A percentile compares a stretch with the other conserved stretches of the same genome.
phyloP scores from a whole-genome alignment of 2,113 vertebrate genomes.

The Ophthalmolycus amberensis region DNA sequence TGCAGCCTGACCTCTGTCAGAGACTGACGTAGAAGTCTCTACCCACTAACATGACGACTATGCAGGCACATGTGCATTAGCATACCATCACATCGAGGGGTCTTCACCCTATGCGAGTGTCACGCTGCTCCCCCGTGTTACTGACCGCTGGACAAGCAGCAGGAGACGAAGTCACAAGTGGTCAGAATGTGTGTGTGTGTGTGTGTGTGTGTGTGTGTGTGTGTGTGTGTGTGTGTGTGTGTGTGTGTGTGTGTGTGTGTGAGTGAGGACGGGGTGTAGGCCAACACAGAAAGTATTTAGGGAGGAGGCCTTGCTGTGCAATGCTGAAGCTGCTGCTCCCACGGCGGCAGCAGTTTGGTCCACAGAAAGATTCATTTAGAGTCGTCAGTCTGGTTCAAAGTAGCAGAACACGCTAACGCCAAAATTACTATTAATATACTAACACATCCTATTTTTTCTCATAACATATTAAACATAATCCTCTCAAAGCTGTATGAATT shows the following conservation, averaged over 20 bases:
- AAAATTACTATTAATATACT: background rate
- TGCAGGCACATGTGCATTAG: constrained; percentile 42
- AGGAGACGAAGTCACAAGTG: constrained; percentile 78
- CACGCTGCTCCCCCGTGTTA: constrained; percentile 42
- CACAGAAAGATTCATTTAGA: background rate
- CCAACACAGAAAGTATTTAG: constrained; percentile 54
- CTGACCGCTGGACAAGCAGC: constrained; percentile 46
- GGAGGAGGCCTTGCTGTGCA: constrained; percentile 36
- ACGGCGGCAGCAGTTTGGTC: background rate
- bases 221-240: constrained; percentile 46
- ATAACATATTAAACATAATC: background rate
- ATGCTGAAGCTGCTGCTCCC: constrained; percentile 1
- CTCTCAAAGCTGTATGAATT: background rate
- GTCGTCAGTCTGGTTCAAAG: constrained; percentile 22
- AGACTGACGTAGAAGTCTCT: constrained; percentile 29
- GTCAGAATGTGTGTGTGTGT: constrained; percentile 49
- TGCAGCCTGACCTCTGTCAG: constrained; percentile 55
- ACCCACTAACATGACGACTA: constrained; percentile 43
- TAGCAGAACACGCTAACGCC: background rate
- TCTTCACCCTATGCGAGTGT: constrained; percentile 27
- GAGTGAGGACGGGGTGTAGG: constrained; percentile 35
- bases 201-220: constrained; percentile 8
- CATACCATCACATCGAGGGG: constrained; percentile 49
- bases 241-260: constrained; percentile 30
- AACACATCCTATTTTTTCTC: background rate